A percentile compares a stretch with the other conserved stretches of the same genome.
Conservation (phyloP, 2,113 vertebrate species). For the Serranochromis macrocephalus region DNA sequence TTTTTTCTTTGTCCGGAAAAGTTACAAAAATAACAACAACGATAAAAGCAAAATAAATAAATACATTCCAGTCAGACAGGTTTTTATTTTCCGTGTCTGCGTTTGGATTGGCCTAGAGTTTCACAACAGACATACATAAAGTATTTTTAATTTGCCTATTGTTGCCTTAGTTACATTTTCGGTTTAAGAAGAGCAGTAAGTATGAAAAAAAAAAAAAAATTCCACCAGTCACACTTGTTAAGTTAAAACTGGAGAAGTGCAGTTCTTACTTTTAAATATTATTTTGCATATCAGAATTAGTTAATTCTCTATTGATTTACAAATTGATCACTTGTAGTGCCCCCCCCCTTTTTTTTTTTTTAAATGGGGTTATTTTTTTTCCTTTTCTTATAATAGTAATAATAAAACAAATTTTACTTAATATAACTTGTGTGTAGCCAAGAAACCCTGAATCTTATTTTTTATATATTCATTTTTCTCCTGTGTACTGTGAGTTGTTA, state of each 20-base stretch:
- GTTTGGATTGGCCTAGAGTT: not conserved
- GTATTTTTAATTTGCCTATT: not conserved
- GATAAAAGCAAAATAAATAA: not conserved
- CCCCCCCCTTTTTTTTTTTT: fast-evolving
- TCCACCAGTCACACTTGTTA: not conserved
- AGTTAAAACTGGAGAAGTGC: not conserved
- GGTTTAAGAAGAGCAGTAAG: not conserved
- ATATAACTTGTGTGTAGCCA: not conserved
- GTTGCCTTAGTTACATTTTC: not conserved
- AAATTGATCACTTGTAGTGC: not conserved
- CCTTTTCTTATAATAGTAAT: not conserved
- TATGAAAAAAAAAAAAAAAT: not conserved
- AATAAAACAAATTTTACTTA: not conserved
- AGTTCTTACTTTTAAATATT: not conserved
- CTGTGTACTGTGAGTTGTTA: not conserved
- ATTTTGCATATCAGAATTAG: not conserved
- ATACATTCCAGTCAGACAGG: not conserved
- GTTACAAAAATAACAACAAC: not conserved
- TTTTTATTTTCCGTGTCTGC: not conserved
- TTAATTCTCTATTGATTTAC: not conserved
- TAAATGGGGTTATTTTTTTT: fast-evolving
- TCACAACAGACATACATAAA: not conserved
- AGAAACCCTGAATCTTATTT: not conserved
- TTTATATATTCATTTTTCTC: not conserved
- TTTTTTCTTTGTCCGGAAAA: not conserved